Conservation (phyloP, 2,113 vertebrate genomes). For the Verasper variegatus region DNA sequence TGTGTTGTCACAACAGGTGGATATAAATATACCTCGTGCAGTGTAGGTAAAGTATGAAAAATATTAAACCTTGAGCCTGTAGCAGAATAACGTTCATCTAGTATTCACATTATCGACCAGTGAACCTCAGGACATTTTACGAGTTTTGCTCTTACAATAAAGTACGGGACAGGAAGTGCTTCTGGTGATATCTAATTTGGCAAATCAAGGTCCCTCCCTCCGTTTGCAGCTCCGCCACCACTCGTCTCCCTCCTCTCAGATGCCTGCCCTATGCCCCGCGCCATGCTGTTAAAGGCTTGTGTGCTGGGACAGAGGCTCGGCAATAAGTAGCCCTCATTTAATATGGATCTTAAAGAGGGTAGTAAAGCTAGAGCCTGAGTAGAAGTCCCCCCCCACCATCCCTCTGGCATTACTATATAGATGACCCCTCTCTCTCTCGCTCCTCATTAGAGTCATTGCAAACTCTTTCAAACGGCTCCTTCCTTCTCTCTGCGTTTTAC, state of each 20-base stretch:
- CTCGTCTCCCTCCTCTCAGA: slow-evolving; percentile 66
- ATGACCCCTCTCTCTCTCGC: slow-evolving; percentile 64
- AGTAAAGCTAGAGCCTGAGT: slow-evolving; percentile 78
- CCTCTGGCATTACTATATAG: slow-evolving; percentile 59
- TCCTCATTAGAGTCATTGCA: slow-evolving; percentile 85
- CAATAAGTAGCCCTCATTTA: slow-evolving; percentile 79
- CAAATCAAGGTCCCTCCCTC: slow-evolving; percentile 49
- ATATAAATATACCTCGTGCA: background rate
- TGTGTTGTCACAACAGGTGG: slow-evolving; percentile 20
- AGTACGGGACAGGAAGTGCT: slow-evolving; percentile 30
- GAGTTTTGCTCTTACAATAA: slow-evolving; percentile 12
- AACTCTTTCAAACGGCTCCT: slow-evolving; percentile 91
- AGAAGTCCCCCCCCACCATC: slow-evolving; percentile 50
- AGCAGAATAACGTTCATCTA: background rate
- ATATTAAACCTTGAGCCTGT: background rate
- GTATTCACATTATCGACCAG: slow-evolving; percentile 1
- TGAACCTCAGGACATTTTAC: background rate
- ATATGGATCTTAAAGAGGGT: slow-evolving; percentile 79
- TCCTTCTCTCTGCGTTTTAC: slow-evolving; percentile 88
- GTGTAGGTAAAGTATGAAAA: background rate
- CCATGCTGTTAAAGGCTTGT: slow-evolving; percentile 74
- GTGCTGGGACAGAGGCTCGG: slow-evolving; percentile 73
- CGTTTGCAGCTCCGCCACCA: slow-evolving; percentile 41
- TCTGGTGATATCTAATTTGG: slow-evolving; percentile 34
- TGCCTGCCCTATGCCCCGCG: slow-evolving; percentile 56